Base-by-base conservation (phyloP, 2,797 vertebrate species). In the Fistularia commersonii region DNA sequence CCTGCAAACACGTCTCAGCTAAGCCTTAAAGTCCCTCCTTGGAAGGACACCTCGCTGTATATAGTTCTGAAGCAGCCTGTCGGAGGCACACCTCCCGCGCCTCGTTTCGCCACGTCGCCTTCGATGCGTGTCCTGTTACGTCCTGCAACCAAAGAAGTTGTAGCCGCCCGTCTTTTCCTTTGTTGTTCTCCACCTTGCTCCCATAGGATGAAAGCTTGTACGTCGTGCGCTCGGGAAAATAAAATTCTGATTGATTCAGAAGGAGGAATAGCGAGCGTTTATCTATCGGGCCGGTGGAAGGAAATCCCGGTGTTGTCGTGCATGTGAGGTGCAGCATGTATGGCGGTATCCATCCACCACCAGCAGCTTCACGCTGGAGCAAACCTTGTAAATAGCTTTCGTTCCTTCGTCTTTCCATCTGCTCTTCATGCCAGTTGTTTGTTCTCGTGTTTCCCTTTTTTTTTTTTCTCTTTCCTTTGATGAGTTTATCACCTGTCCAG, bases 71-170 rank as follows among this genome's bases (percentile, higher is more conserved):
- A 6, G 62, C 23, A 4, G 23, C 23, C 23, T 23, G 23, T 23
- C 23, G 23, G 23, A 23, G 23, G 23, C 2, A 23, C 23, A 4
- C 2, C 23, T 23, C 23, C 23, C 23, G 4, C 23, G 23, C 23
- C 23, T 23, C 23, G 4, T 23, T 4, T 23, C 23, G 23, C 23
- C 23, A 23, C 23, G 23, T 23, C 23, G 23, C 23, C 23, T n/a
- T n/a, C n/a, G n/a, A n/a, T n/a, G 23, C 23, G 23, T 4, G 23
- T 23, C 23, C 23, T 59, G 33, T 78, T 77, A 46, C 40, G 70
- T 74, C 76, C 60, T 74, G 51, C 82, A 82, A 88, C 89, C 89
- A 90, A 90, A 90, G 86, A 90, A 65, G 73, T 76, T 67, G 66
- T 74, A 52, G 60, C 64, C 76, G 59, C 75, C 50, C 51, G 34